phyloP scores from a whole-genome alignment of 2,888 invertebrate genomes.

The Lasiommata megera region DNA sequence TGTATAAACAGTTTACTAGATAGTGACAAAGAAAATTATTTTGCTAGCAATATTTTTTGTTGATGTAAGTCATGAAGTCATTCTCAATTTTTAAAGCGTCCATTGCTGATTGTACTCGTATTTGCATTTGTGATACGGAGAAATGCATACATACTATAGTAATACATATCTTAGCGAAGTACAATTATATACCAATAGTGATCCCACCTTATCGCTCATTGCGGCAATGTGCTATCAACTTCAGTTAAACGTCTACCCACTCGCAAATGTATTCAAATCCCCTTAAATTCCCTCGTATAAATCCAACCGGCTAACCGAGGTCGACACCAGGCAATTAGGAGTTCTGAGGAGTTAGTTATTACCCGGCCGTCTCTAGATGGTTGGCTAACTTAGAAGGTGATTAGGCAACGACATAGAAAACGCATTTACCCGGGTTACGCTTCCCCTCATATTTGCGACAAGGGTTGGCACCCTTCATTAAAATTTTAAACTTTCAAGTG shows the following conservation, averaged over 20 bases:
- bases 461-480: slow-evolving; percentile 5
- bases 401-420: slow-evolving; percentile 60
- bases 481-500: not conserved
- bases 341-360: slow-evolving; percentile 53
- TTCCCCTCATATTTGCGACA: slow-evolving; percentile 6
- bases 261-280: slow-evolving; percentile 2
- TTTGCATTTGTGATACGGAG: no score
- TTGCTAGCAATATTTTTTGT: no score
- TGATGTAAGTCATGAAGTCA: no score
- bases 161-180: no score
- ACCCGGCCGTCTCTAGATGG: slow-evolving; percentile 46
- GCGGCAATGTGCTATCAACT: not conserved
- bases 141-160: no score
- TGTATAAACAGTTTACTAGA: no score
- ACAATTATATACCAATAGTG: no score
- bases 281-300: slow-evolving; percentile 43
- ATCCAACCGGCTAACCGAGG: slow-evolving; percentile 53
- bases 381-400: slow-evolving; percentile 44
- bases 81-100: no score
- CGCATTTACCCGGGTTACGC: slow-evolving; percentile 64
- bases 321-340: slow-evolving; percentile 62
- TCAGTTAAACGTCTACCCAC: not conserved
- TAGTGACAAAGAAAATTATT: no score
- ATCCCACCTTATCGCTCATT: not conserved
- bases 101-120: no score